These are phyloP conservation scores for Megaleporinus macrocephalus DNA, from an alignment of 2,113 vertebrate genomes.

Conservation along the genomic window DNA sequence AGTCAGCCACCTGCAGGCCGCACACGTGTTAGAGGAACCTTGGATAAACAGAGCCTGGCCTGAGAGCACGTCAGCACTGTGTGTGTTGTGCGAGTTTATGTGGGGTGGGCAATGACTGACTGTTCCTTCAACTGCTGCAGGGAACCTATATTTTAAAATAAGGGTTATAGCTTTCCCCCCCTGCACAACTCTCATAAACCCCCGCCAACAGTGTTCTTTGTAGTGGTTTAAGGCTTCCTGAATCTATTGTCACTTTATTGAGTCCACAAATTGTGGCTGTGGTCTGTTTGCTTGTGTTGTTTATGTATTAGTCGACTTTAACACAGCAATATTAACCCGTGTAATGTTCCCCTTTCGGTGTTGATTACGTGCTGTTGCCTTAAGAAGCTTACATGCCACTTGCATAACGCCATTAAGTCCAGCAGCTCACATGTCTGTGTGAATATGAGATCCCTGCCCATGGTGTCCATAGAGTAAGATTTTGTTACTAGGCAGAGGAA, in stretches of 20 bases:
- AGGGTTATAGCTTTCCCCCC: conserved; percentile 1
- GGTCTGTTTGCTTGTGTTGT: no score
- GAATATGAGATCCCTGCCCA: not conserved
- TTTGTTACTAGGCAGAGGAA: not conserved
- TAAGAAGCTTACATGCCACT: conserved; percentile 33
- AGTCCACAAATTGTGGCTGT: not conserved
- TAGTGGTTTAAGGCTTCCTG: not conserved
- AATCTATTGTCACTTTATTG: not conserved
- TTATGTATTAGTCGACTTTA: not conserved
- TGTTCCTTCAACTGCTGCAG: not conserved
- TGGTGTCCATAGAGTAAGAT: not conserved
- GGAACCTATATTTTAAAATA: conserved; percentile 13
- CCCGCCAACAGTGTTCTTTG: not conserved
- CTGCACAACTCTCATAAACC: no score
- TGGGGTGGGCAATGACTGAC: not conserved
- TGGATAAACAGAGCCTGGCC: conserved; percentile 61
- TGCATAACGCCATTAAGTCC: conserved; percentile 8
- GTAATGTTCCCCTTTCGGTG: not conserved
- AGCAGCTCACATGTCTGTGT: not conserved
- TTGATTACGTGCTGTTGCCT: not conserved
- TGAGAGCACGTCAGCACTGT: not conserved
- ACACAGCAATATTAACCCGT: not conserved
- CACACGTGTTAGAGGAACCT: conserved; percentile 58
- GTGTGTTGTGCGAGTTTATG: not conserved
- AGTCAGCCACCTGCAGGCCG: conserved; percentile 63